These are phyloP conservation scores for Tricholauxania praeusta DNA, from an alignment of 2,888 invertebrate genomes.

Conservation along the genomic window DNA sequence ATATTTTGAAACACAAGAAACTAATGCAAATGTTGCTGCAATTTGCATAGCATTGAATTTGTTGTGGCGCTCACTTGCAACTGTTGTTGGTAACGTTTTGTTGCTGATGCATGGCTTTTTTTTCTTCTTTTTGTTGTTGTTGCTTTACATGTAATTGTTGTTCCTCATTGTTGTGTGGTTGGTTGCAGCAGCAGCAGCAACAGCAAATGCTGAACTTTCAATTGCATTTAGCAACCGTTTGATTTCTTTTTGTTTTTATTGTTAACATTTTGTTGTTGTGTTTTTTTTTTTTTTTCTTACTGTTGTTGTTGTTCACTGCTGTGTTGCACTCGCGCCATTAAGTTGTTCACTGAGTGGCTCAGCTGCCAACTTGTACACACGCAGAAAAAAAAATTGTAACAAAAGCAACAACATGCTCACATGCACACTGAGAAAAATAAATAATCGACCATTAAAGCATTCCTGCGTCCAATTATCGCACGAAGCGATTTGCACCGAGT, in stretches of 20 bases:
- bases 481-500: constrained; percentile 43
- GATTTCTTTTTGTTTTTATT: constrained; percentile 8
- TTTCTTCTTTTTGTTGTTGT: background rate
- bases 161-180: constrained; percentile 8
- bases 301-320: constrained; percentile 3
- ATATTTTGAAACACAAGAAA: too few relatives aligned
- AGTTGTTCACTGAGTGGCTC: constrained; percentile 34
- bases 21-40: background rate
- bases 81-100: background rate
- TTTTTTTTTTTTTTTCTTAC: background rate
- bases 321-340: constrained; percentile 23
- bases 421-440: constrained; percentile 4
- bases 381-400: background rate
- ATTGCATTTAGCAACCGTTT: constrained; percentile 12
- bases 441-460: constrained; percentile 48
- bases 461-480: constrained; percentile 53
- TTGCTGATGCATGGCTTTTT: background rate
- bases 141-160: constrained; percentile 20
- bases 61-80: background rate
- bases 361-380: background rate
- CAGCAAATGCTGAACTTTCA: constrained; percentile 2
- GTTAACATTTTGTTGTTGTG: background rate
- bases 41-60: constrained; percentile 10
- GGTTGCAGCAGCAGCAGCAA: background rate
- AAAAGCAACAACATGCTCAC: constrained; percentile 2